Evolutionary conservation across 1,140 invertebrate genomes (phyloP).

Genomic region (Bombus affinis): DNA sequence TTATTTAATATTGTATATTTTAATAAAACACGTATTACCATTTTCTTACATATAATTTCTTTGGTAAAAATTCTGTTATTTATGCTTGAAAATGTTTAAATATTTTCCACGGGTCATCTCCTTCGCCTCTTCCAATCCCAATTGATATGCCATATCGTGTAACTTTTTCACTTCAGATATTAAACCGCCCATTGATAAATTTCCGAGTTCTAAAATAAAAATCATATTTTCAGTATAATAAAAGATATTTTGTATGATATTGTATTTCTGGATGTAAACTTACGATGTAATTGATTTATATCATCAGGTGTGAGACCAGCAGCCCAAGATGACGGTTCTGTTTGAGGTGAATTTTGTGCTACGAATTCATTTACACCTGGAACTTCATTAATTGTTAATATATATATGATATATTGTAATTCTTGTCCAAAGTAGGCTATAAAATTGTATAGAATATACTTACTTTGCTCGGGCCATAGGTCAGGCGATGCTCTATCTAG

Average conservation of each 20-base stretch:
- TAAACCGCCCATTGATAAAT: conserved; percentile 89
- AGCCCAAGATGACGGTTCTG: conserved; percentile 76
- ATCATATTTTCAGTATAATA: conserved; percentile 48
- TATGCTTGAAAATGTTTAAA: conserved; percentile 90
- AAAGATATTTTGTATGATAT: neutral
- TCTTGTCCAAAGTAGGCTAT: conserved; percentile 5
- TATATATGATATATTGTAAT: conserved; percentile 52
- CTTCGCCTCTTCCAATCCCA: conserved; percentile 96
- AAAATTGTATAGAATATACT: conserved; percentile 75
- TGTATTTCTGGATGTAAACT: conserved; percentile 44
- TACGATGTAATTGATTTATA: conserved; percentile 80
- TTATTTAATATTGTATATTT: neutral
- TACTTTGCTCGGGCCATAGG: conserved; percentile 96
- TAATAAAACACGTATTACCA: neutral
- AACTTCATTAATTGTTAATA: conserved; percentile 79
- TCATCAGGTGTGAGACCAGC: conserved; percentile 77
- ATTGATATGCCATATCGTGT: conserved; percentile 95
- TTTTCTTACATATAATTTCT: neutral
- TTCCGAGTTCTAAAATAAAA: conserved; percentile 88
- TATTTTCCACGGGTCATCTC: conserved; percentile 98
- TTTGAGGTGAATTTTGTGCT: conserved; percentile 79
- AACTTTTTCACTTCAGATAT: conserved; percentile 96
- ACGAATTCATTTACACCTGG: conserved; percentile 82
- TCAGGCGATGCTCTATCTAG: conserved; percentile 95
- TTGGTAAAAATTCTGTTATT: conserved; percentile 53